Conservation (phyloP, 2,113 vertebrate species). For the Pangasianodon gigas region DNA sequence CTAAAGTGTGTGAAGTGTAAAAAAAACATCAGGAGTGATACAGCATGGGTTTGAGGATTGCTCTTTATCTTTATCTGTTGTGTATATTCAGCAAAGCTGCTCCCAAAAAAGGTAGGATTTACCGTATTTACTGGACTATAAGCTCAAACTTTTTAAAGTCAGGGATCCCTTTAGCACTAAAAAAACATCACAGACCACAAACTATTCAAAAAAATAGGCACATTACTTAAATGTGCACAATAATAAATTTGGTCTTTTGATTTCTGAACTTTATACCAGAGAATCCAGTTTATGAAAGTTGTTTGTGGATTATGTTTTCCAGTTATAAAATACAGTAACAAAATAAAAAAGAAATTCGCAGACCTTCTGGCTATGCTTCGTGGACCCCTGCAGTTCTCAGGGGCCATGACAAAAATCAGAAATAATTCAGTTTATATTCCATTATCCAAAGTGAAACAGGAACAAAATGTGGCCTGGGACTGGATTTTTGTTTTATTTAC, state of each 20-base stretch:
- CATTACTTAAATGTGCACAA: not conserved
- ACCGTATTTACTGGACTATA: not conserved
- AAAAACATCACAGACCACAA: not conserved
- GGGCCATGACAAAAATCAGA: too few relatives aligned
- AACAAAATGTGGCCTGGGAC: not conserved
- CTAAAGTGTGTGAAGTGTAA: slow-evolving; percentile 58
- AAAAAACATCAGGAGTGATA: slow-evolving; percentile 64
- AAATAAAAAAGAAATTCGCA: not conserved
- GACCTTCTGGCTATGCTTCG: too few relatives aligned
- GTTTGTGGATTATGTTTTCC: not conserved
- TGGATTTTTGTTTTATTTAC: not conserved
- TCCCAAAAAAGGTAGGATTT: slow-evolving; percentile 83
- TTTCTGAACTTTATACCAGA: not conserved
- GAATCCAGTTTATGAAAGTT: not conserved
- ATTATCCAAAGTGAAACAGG: not conserved
- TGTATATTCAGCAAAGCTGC: slow-evolving; percentile 66
- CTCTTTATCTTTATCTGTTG: slow-evolving; percentile 73
- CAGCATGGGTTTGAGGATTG: slow-evolving; percentile 62
- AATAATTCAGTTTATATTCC: not conserved
- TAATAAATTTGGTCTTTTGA: not conserved
- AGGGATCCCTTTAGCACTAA: not conserved
- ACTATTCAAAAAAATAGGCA: not conserved
- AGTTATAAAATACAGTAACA: not conserved
- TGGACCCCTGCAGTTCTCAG: too few relatives aligned
- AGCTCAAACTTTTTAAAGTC: not conserved